Evolutionary conservation across 2,113 vertebrate species (phyloP).

Genomic region (Peromyscus polionotus): DNA sequence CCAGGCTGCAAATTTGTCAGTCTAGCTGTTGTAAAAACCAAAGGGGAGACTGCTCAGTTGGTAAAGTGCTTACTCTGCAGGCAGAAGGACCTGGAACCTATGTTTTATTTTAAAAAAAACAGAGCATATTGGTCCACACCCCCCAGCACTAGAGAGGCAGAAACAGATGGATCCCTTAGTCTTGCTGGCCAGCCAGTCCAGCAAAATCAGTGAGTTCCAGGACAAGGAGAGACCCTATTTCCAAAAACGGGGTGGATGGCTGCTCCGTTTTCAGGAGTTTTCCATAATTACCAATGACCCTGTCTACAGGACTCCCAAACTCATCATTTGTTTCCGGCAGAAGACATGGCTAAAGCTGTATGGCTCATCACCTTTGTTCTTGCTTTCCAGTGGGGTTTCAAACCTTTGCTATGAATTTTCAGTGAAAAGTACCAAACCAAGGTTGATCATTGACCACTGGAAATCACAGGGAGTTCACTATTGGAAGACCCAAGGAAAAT

Average conservation of each 20-base stretch:
- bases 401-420: slow-evolving; percentile 89
- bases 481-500: slow-evolving; percentile 90
- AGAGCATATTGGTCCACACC: neutral
- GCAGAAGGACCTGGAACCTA: neutral
- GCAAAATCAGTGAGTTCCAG: neutral
- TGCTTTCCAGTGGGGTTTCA: slow-evolving; percentile 91
- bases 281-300: slow-evolving; percentile 88
- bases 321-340: slow-evolving; percentile 90
- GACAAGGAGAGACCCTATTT: neutral
- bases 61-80: neutral
- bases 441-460: slow-evolving; percentile 89
- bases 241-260: slow-evolving; percentile 14
- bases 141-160: neutral
- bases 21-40: slow-evolving; percentile 76
- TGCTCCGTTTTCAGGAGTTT: slow-evolving; percentile 89
- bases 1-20: slow-evolving; percentile 90
- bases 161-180: neutral
- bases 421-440: slow-evolving; percentile 92
- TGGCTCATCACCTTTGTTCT: slow-evolving; percentile 90
- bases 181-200: neutral
- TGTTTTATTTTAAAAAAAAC: neutral
- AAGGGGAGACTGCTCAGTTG: neutral
- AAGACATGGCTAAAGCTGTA: slow-evolving; percentile 90
- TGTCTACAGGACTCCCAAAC: slow-evolving; percentile 87
- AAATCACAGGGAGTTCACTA: slow-evolving; percentile 85